Evolutionary conservation across 2,888 invertebrate species (phyloP).

Genomic region (Drosophila ustulata): DNA sequence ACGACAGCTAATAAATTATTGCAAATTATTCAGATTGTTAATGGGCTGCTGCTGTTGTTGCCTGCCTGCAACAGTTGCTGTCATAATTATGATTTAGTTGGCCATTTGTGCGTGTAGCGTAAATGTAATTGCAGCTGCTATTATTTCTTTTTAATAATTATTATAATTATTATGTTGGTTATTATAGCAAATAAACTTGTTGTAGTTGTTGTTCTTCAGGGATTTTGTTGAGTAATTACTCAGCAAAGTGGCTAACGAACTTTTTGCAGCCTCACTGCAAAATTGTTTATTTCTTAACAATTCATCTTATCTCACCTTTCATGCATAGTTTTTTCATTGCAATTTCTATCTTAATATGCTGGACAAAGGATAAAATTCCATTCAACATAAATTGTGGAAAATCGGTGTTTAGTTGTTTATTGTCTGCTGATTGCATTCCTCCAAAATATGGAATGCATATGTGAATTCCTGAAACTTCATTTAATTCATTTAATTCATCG

Average conservation of each 20-base stretch:
- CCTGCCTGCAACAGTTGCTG: constrained; percentile 61
- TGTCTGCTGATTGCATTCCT: too few relatives aligned
- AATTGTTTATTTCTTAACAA: background rate
- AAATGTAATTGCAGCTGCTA: constrained; percentile 49
- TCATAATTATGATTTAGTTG: constrained; percentile 72
- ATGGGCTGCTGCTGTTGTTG: constrained; percentile 49
- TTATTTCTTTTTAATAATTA: constrained; percentile 6
- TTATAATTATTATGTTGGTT: constrained; percentile 11
- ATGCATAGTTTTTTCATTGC: background rate
- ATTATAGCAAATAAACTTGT: background rate
- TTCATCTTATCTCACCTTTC: too few relatives aligned
- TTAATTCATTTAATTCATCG: too few relatives aligned
- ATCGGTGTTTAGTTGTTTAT: too few relatives aligned
- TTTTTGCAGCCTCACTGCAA: background rate
- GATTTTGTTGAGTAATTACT: constrained; percentile 34
- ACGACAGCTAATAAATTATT: constrained; percentile 68
- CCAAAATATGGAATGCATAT: too few relatives aligned
- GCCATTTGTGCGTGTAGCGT: constrained; percentile 37
- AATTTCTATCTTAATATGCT: background rate
- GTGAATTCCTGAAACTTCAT: too few relatives aligned
- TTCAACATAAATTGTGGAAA: too few relatives aligned
- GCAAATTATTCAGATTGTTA: constrained; percentile 69
- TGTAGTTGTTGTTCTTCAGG: constrained; percentile 16
- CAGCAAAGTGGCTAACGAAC: constrained; percentile 9
- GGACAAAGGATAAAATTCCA: too few relatives aligned